These are phyloP conservation scores for Gasterosteus aculeatus DNA, from an alignment of 2,113 vertebrate genomes.

Conservation along the genomic window DNA sequence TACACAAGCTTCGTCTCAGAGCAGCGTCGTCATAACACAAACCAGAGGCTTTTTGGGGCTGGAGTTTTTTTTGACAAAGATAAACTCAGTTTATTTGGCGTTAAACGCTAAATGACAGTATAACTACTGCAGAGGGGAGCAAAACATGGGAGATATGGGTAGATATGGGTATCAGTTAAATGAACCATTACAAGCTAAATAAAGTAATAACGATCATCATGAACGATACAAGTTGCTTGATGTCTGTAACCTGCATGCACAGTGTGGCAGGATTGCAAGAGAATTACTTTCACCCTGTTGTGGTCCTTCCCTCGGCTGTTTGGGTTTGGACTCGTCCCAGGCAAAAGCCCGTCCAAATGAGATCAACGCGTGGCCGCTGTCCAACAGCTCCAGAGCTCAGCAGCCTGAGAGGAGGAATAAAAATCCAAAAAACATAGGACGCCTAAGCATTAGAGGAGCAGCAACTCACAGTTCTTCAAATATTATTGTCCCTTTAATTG, in stretches of 20 bases:
- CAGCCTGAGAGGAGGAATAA: conserved; percentile 25
- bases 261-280: conserved; percentile 58
- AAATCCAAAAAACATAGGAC: neutral
- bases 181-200: conserved; percentile 51
- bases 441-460: conserved; percentile 4
- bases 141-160: neutral
- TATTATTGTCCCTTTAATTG: neutral
- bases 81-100: conserved; percentile 11
- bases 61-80: conserved; percentile 31
- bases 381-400: conserved; percentile 34
- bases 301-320: conserved; percentile 66
- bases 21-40: conserved; percentile 64
- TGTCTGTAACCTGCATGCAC: conserved; percentile 58
- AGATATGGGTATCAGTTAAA: conserved; percentile 22
- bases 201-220: conserved; percentile 46
- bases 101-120: conserved; percentile 12
- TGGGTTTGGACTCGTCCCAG: conserved; percentile 72
- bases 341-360: conserved; percentile 70
- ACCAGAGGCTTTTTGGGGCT: conserved; percentile 64
- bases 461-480: neutral
- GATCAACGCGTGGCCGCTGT: conserved; percentile 66
- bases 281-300: conserved; percentile 68
- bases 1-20: conserved; percentile 55
- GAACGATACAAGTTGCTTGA: conserved; percentile 44
- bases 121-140: neutral